Conservation (phyloP, 1,140 invertebrate species). For the Episyrphus balteatus region DNA sequence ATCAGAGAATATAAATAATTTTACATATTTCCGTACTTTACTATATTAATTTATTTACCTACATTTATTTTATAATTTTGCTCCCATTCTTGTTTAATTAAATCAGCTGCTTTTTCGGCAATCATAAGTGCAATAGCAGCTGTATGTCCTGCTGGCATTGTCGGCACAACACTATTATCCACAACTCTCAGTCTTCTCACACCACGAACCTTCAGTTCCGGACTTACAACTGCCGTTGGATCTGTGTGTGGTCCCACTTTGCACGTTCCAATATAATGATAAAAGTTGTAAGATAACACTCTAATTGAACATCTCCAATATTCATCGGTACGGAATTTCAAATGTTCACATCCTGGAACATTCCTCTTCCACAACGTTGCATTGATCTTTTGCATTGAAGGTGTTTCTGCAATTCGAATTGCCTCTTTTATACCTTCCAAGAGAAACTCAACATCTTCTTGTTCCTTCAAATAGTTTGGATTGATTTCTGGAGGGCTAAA, state of each 20-base stretch:
- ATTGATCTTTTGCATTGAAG: constrained; percentile 47
- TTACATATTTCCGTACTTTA: too few relatives aligned
- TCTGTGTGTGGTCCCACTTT: constrained; percentile 66
- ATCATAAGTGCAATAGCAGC: constrained; percentile 72
- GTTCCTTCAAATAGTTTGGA: constrained; percentile 57
- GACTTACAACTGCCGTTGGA: constrained; percentile 60
- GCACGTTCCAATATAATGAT: constrained; percentile 61
- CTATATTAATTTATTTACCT: too few relatives aligned
- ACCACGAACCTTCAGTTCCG: constrained; percentile 59
- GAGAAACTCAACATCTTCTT: constrained; percentile 51
- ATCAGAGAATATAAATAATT: too few relatives aligned
- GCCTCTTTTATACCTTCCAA: constrained; percentile 55
- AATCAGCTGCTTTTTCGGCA: constrained; percentile 74
- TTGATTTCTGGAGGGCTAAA: constrained; percentile 60
- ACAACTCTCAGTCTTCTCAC: constrained; percentile 56
- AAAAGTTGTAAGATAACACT: constrained; percentile 49
- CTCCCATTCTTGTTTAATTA: constrained; percentile 61
- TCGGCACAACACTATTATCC: constrained; percentile 66
- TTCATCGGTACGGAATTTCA: constrained; percentile 47
- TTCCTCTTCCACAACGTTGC: constrained; percentile 38
- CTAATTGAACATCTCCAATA: constrained; percentile 65
- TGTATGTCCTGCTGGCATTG: constrained; percentile 56
- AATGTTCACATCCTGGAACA: constrained; percentile 47
- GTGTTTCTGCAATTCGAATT: constrained; percentile 45
- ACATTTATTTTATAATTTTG: too few relatives aligned